These are phyloP conservation scores for Melipona bicolor DNA, from an alignment of 2,888 invertebrate species.

Conservation along the genomic window DNA sequence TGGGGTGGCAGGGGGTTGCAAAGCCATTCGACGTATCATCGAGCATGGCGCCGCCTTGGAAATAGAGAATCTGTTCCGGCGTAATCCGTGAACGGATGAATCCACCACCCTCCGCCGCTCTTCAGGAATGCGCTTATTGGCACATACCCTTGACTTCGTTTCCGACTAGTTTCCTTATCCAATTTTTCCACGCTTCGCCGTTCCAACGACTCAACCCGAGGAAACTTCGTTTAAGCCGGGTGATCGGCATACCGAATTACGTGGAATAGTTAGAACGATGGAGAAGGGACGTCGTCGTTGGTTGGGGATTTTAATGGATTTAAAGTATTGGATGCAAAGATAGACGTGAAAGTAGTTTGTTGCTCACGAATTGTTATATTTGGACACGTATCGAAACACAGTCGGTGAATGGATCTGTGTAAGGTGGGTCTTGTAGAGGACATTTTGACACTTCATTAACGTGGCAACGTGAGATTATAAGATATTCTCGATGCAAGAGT, in stretches of 20 bases:
- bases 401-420: no score
- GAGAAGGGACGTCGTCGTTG: background rate
- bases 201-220: background rate
- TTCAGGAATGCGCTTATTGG: slow-evolving; percentile 57
- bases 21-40: slow-evolving; percentile 58
- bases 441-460: no score
- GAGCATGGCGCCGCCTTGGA: slow-evolving; percentile 48
- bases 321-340: no score
- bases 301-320: background rate
- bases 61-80: slow-evolving; percentile 57
- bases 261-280: background rate
- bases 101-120: slow-evolving; percentile 7
- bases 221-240: slow-evolving; percentile 24
- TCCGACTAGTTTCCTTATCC: slow-evolving; percentile 30
- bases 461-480: no score
- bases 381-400: no score
- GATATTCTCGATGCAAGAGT: no score
- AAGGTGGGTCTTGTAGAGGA: no score
- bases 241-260: slow-evolving; percentile 18
- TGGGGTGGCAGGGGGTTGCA: background rate
- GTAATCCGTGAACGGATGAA: slow-evolving; percentile 62
- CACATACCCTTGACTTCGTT: slow-evolving; percentile 49
- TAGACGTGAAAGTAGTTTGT: no score
- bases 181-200: slow-evolving; percentile 41
- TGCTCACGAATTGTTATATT: no score